Evolutionary conservation across 2,888 invertebrate species (phyloP), one percentile per base, ranked within the genome.

Genomic region (Emesis russula): DNA sequence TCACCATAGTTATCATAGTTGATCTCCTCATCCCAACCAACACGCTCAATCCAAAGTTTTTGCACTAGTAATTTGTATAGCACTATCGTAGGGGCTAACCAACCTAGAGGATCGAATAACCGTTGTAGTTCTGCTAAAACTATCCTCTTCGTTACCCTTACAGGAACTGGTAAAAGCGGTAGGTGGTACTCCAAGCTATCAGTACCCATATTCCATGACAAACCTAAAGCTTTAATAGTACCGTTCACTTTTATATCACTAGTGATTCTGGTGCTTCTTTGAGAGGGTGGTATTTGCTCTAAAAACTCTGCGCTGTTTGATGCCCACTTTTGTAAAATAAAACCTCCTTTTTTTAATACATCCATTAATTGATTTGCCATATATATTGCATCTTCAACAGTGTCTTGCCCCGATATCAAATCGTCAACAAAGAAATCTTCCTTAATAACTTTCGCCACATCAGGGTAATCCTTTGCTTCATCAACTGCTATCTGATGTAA

Each of bases 31-130:
- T 86, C 83, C 86, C 83, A 88, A 3, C 33, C 53, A 11, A 86
- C 36, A 44, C 75, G 71, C 76, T 87, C 79, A 9, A 92, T 31
- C 91, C 94, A 94, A 53, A 94, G 74, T 38, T 85, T 93, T 84
- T 95, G 94, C 13, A 94, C 84, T 11, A 95, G 18, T 13, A 93
- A 31, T 76, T 95, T 95, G 4, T 94, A 92, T 36, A 41, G 82
- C 5, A 95, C 68, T 83, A 95, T 71, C 88, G 84, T 63, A 78
- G 80, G 94, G 44, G 95, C 86, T 25, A 95, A 68, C 95, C 94
- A 94, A 9, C 94, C 94, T 13, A 95, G 75, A 11, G 94, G 94
- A 41, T 93, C 91, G 83, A 63, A 95, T 92, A 18, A 48, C 9
- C 68, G 68, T 68, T 31, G 33, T 25, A 68, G 13, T 31, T 68